Evolutionary conservation across 2,797 vertebrate species (phyloP).

Genomic region (Crocidura indochinensis): DNA sequence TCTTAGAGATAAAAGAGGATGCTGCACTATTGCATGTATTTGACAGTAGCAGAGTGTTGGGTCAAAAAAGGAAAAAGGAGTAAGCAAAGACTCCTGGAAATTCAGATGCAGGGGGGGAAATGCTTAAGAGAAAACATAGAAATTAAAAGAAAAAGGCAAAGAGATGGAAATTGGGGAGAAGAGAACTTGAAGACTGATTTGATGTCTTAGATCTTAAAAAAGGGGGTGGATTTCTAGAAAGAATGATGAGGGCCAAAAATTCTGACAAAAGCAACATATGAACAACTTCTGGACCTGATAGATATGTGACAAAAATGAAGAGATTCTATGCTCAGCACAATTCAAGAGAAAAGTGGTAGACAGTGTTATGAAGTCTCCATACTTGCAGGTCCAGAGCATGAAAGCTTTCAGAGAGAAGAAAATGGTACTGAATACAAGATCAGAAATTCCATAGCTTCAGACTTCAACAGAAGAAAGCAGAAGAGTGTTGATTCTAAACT

Average conservation of each 20-base stretch:
- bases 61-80: not conserved
- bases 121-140: not conserved
- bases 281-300: not conserved
- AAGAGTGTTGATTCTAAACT: not conserved
- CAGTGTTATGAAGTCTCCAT: fast-evolving
- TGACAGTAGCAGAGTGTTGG: not conserved
- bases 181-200: not conserved
- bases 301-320: not conserved
- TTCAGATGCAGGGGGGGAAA: not conserved
- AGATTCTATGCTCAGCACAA: not conserved
- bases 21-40: not conserved
- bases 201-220: not conserved
- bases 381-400: not conserved
- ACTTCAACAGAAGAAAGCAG: not conserved
- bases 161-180: not conserved
- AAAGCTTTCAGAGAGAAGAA: not conserved
- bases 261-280: not conserved
- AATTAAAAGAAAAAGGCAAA: not conserved
- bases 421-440: not conserved
- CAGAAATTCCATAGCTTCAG: not conserved
- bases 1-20: not conserved
- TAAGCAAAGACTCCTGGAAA: not conserved
- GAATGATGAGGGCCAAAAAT: not conserved
- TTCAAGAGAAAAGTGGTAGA: not conserved
- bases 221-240: not conserved